Base-by-base conservation (phyloP, 2,113 vertebrate species). In the Chamaea fasciata region DNA sequence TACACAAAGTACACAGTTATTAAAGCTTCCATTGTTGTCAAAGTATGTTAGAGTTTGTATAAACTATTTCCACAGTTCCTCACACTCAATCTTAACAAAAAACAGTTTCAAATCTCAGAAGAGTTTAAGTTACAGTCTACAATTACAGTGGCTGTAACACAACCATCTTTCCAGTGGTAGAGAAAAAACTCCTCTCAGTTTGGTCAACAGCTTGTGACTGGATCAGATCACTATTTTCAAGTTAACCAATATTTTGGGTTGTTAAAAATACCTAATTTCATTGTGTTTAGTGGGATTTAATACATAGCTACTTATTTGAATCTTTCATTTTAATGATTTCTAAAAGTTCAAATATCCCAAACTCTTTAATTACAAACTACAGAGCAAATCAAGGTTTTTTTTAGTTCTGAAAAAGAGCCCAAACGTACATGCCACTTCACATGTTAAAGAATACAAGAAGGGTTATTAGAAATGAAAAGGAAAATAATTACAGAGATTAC, bases 401-500 rank as follows among this genome's bases (percentile, higher is more conserved):
- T 79, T 11, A 31, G 27, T 49, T 37, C 28, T 76, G 22, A 30
- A 65, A 93, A 91, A 75, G n/a, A 67, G 13, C 12, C 27, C 28
- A 77, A 70, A 44, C 8, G 28, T 23, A 62, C 28, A 42, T 37
- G 21, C 6, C 63, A 57, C 74, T 76, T 91, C 56, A 68, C 11
- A 39, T 46, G 16, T 69, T 89, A 82, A 91, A 71, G 76, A 95
- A 60, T 73, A 73, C 18, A 85, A 65, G 63, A 90, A 83, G 4
- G 27, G 20, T 64, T 79, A 82, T 65, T 76, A 79, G 41, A 82
- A 94, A 89, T 49, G 5, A 88, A 92, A 91, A 89, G 30, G 33
- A 87, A 92, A 95, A 94, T 93, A 87, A 90, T 91, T 74, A 93
- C 1, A 79, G 50, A 41, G 59, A 86, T 93, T 90, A 93, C 26